Evolutionary conservation across 2,113 vertebrate species (phyloP).

Genomic region (Xiphorhynchus elegans): DNA sequence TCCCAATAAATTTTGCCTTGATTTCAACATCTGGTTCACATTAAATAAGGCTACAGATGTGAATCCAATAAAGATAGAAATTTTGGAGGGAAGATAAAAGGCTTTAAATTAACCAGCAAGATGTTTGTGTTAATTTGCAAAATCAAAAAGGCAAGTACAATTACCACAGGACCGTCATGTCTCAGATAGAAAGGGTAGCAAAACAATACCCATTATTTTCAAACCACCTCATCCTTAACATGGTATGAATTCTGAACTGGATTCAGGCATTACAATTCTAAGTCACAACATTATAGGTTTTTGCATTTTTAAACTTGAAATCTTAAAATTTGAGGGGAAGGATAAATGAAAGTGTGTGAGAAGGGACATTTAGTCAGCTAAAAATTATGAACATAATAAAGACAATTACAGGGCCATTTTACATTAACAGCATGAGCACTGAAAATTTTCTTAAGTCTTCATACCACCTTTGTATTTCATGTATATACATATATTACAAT

Average conservation of each 20-base stretch:
- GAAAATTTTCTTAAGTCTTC: not conserved
- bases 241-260: not conserved
- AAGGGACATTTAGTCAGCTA: not conserved
- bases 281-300: not conserved
- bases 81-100: constrained; percentile 21
- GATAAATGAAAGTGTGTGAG: not conserved
- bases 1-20: constrained; percentile 2
- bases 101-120: constrained; percentile 19
- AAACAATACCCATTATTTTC: not conserved
- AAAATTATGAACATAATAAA: not conserved
- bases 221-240: not conserved
- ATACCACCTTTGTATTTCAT: not conserved
- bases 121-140: constrained; percentile 19
- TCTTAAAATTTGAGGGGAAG: not conserved
- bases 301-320: not conserved
- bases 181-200: not conserved
- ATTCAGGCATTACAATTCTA: not conserved
- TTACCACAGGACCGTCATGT: not conserved
- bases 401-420: not conserved
- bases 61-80: constrained; percentile 41
- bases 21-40: constrained; percentile 46
- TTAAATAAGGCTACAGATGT: constrained; percentile 55
- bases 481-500: not conserved
- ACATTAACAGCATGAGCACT: not conserved
- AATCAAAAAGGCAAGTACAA: not conserved